Evolutionary conservation across 2,113 vertebrate species (phyloP).

Genomic region (Pollachius pollachius): DNA sequence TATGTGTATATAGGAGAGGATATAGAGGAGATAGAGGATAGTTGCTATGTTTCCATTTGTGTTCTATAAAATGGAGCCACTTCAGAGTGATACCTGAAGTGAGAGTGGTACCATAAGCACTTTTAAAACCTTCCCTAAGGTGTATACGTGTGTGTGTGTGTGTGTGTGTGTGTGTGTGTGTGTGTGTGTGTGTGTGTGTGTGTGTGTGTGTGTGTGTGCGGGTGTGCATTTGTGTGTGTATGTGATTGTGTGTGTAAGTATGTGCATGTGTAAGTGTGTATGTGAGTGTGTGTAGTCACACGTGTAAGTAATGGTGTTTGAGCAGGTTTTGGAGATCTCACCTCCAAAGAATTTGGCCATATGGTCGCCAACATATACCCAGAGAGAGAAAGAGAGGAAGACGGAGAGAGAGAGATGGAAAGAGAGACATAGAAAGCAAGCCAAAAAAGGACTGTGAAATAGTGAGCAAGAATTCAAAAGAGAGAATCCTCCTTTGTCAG

Average conservation of each 20-base stretch:
- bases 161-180: background rate
- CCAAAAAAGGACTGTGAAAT: constrained; percentile 41
- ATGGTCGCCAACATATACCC: constrained; percentile 66
- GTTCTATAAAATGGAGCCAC: constrained; percentile 67
- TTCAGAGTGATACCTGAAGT: constrained; percentile 65
- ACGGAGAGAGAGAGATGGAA: constrained; percentile 13
- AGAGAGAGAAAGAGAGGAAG: constrained; percentile 37
- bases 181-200: background rate
- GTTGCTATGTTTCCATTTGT: constrained; percentile 64
- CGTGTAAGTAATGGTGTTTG: constrained; percentile 20
- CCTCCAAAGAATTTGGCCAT: constrained; percentile 74
- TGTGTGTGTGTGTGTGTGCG: background rate
- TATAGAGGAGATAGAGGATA: constrained; percentile 37
- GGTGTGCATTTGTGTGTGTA: background rate
- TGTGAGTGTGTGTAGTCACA: background rate
- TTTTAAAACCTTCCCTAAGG: constrained; percentile 23
- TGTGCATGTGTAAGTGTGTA: background rate
- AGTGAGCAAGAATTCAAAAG: constrained; percentile 38
- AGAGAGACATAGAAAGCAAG: constrained; percentile 19
- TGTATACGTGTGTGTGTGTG: constrained; percentile 4
- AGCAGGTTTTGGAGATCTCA: constrained; percentile 67
- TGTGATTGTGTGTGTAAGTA: background rate
- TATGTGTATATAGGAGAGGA: constrained; percentile 23
- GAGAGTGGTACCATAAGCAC: constrained; percentile 59
- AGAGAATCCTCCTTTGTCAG: constrained; percentile 55